Conservation (phyloP, 2,888 invertebrate genomes). For the Corythucha ciliata region DNA sequence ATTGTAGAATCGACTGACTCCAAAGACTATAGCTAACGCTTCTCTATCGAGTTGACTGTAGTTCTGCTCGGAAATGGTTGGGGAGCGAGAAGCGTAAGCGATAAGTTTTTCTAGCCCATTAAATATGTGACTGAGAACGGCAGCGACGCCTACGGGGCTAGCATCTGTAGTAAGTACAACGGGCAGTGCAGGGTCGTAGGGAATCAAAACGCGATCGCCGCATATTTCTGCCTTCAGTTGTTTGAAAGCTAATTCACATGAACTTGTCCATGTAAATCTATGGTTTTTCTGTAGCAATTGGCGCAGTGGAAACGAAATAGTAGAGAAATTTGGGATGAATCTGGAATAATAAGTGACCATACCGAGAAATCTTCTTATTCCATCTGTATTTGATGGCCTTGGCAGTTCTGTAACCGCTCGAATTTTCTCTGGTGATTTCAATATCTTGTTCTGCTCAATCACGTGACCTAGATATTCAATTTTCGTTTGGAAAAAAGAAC, state of each 20-base stretch:
- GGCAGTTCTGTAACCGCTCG: slow-evolving; percentile 21
- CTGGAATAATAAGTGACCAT: slow-evolving; percentile 13
- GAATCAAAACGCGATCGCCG: slow-evolving; percentile 15
- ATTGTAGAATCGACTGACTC: slow-evolving; percentile 17
- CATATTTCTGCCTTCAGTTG: slow-evolving; percentile 32
- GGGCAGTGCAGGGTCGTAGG: slow-evolving; percentile 30
- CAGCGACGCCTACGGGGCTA: slow-evolving; percentile 23
- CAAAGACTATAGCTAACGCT: slow-evolving; percentile 7
- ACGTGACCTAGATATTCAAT: slow-evolving; percentile 24
- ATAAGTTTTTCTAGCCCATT: slow-evolving; percentile 11
- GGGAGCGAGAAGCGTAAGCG: slow-evolving; percentile 30
- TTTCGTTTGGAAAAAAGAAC: slow-evolving; percentile 19
- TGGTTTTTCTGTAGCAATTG: not conserved
- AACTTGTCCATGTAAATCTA: slow-evolving; percentile 24
- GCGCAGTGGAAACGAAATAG: slow-evolving; percentile 6
- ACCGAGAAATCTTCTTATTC: slow-evolving; percentile 10
- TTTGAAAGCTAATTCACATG: slow-evolving; percentile 30
- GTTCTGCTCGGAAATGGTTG: slow-evolving; percentile 26
- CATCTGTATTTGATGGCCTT: slow-evolving; percentile 20
- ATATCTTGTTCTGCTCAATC: slow-evolving; percentile 17
- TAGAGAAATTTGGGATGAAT: slow-evolving; percentile 15
- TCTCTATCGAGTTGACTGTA: slow-evolving; percentile 9
- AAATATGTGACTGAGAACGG: slow-evolving; percentile 21
- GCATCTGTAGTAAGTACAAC: slow-evolving; percentile 27
- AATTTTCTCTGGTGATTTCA: not conserved